These are phyloP conservation scores for Calameuta filiformis DNA, from an alignment of 2,888 invertebrate genomes.

Conservation along the genomic window DNA sequence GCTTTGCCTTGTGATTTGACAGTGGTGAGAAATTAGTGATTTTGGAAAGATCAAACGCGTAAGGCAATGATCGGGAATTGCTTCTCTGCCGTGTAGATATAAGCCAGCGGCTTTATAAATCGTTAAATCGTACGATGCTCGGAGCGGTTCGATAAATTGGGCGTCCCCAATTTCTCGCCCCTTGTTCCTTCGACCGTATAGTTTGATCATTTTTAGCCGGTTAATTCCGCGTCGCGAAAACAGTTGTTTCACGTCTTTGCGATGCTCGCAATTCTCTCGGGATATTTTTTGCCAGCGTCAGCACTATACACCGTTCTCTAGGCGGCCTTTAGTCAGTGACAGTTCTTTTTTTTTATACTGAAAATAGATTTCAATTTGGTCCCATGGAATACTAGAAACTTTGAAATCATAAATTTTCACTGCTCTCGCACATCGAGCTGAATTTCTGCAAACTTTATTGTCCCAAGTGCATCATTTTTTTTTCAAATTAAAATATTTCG, in stretches of 20 bases:
- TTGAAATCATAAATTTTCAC: not conserved
- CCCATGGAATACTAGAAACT: not conserved
- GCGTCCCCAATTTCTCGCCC: not conserved
- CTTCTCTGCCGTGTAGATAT: not conserved
- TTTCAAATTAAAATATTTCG: not conserved
- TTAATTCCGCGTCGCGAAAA: not conserved
- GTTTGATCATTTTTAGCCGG: not conserved
- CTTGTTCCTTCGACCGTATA: not conserved
- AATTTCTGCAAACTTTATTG: not conserved
- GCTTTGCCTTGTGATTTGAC: constrained; percentile 52
- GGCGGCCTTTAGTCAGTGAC: not conserved
- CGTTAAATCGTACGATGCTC: not conserved
- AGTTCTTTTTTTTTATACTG: not conserved
- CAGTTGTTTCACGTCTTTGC: not conserved
- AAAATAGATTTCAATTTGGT: not conserved
- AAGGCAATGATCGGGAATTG: not conserved
- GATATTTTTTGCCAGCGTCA: not conserved
- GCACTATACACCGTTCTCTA: not conserved
- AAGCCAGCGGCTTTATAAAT: not conserved
- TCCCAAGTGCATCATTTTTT: not conserved
- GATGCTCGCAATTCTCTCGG: not conserved
- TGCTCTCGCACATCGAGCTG: not conserved
- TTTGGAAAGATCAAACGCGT: not conserved
- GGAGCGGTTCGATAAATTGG: not conserved
- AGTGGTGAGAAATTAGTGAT: constrained; percentile 36